A percentile compares a stretch with the other conserved stretches of the same genome.
phyloP scores from a whole-genome alignment of 2,888 invertebrate genomes.

The Diplolepis rosae region DNA sequence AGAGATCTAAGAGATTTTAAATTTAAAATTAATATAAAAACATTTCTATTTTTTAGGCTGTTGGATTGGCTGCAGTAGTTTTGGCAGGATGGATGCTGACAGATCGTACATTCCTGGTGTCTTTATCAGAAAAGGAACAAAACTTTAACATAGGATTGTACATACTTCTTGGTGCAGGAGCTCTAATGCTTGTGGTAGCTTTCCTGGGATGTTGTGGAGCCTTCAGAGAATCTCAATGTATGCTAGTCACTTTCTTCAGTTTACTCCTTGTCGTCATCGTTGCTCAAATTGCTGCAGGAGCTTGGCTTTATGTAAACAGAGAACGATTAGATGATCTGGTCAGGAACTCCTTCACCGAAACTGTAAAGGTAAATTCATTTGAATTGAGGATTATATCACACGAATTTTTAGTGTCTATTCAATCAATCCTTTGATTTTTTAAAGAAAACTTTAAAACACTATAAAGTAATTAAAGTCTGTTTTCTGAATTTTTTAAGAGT shows the following conservation, averaged over 20 bases:
- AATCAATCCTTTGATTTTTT: too few species aligned
- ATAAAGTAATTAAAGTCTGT: too few species aligned
- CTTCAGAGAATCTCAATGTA: slow-evolving; percentile 84
- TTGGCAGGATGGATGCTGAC: slow-evolving; percentile 86
- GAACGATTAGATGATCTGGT: slow-evolving; percentile 81
- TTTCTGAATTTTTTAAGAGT: too few species aligned
- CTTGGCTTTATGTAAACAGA: slow-evolving; percentile 84
- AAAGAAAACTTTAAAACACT: too few species aligned
- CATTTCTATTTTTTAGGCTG: slow-evolving; percentile 77
- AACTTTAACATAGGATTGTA: slow-evolving; percentile 82
- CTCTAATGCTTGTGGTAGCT: slow-evolving; percentile 83
- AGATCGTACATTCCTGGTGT: slow-evolving; percentile 83
- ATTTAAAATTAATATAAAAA: not conserved
- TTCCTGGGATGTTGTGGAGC: slow-evolving; percentile 91
- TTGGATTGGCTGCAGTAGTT: slow-evolving; percentile 82
- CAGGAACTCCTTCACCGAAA: slow-evolving; percentile 71
- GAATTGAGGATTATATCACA: too few species aligned
- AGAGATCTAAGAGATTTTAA: not conserved
- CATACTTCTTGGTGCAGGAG: slow-evolving; percentile 83
- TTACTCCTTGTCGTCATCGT: slow-evolving; percentile 85
- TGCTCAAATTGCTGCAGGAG: slow-evolving; percentile 85
- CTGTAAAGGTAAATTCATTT: slow-evolving; percentile 62
- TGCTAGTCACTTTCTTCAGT: slow-evolving; percentile 87
- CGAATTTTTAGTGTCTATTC: too few species aligned
- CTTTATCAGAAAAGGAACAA: slow-evolving; percentile 79